Evolutionary conservation across 2,113 vertebrate species (phyloP).

Genomic region (Gasterosteus aculeatus): DNA sequence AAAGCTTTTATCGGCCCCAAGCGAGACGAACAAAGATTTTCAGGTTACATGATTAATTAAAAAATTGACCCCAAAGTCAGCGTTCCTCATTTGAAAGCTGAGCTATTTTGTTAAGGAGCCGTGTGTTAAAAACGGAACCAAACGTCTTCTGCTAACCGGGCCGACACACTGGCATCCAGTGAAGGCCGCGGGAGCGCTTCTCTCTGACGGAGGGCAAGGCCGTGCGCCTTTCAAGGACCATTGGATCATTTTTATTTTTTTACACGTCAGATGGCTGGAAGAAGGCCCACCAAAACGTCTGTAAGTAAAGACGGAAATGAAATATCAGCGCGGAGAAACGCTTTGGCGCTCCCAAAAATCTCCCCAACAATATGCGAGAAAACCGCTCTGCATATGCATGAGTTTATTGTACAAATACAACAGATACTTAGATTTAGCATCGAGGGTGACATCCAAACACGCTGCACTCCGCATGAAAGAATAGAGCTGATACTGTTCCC

Average conservation of each 20-base stretch:
- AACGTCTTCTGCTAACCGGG: too few relatives aligned
- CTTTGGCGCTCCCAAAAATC: background rate
- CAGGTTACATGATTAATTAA: constrained; percentile 35
- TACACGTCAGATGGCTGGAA: background rate
- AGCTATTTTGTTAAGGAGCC: background rate
- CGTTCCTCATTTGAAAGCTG: constrained; percentile 15
- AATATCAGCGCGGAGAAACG: background rate
- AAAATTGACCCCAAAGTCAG: constrained; percentile 7
- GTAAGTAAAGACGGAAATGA: background rate
- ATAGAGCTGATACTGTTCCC: background rate
- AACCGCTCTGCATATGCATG: background rate
- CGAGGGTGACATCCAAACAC: background rate
- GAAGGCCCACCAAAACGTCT: background rate
- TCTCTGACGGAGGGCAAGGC: background rate
- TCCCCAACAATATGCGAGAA: background rate
- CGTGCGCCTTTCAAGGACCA: background rate
- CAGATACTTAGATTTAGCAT: background rate
- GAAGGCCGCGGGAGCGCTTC: background rate
- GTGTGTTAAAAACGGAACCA: background rate
- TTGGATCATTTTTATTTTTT: background rate
- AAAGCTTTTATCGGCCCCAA: constrained; percentile 49
- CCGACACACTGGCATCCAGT: background rate
- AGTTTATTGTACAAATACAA: background rate
- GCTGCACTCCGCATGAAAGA: background rate
- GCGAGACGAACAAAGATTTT: constrained; percentile 38